These are phyloP conservation scores for Sanderia malayensis DNA, from an alignment of 30 jellyfish, hydroid and myxozoan species.

Conservation along the genomic window DNA sequence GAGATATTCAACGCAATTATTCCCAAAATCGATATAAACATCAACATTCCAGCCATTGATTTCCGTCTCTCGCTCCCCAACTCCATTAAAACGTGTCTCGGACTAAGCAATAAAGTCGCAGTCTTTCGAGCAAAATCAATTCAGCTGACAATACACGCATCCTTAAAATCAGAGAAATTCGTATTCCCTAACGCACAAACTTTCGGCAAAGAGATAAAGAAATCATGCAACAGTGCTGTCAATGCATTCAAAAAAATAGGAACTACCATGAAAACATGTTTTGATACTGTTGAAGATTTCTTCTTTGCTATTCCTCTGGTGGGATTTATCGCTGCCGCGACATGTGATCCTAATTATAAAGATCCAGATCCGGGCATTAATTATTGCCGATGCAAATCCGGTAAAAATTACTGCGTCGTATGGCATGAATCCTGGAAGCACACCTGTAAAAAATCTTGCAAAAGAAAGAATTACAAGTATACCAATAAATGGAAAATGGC, in stretches of 20 bases:
- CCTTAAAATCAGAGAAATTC: conserved; percentile 3
- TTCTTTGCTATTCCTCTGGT: conserved; percentile 17
- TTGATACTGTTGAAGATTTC: conserved; percentile 4
- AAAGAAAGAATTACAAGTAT: neutral
- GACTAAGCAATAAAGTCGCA: neutral
- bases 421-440: conserved; percentile 12
- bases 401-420: conserved; percentile 10
- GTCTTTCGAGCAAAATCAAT: too few relatives aligned
- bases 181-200: neutral
- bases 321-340: conserved; percentile 11
- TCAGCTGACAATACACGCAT: neutral
- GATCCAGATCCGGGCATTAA: conserved; percentile 26
- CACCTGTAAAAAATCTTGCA: neutral
- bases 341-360: conserved; percentile 12
- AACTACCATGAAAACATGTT: neutral
- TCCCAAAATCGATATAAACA: conserved; percentile 5
- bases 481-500: neutral
- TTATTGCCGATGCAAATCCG: conserved; percentile 10
- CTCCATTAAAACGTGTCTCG: neutral
- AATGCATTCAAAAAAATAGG: neutral
- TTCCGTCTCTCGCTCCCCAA: neutral
- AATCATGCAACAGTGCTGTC: neutral
- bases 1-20: neutral
- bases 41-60: neutral
- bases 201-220: conserved; percentile 1